A percentile compares a stretch with the other conserved stretches of the same genome.
Evolutionary conservation across 1,140 invertebrate genomes (phyloP).

Genomic region (Holotrichia oblita): DNA sequence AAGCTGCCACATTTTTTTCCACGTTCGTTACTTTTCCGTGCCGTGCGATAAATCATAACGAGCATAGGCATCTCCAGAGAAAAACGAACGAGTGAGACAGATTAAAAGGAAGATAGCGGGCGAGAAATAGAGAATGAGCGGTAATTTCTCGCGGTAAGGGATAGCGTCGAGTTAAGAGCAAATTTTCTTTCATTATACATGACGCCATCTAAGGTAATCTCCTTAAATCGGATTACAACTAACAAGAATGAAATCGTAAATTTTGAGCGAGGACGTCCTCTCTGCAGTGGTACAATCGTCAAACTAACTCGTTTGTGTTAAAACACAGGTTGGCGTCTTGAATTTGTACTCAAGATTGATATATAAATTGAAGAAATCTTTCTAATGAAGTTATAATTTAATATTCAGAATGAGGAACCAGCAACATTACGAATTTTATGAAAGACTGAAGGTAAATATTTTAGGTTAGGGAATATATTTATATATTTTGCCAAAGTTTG

Average conservation of each 20-base stretch:
- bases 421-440: too few species aligned
- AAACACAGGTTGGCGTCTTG: background rate
- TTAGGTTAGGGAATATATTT: too few species aligned
- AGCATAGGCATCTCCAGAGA: background rate
- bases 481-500: too few species aligned
- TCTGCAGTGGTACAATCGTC: background rate
- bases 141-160: constrained; percentile 22
- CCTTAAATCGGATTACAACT: constrained; percentile 33
- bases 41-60: constrained; percentile 1
- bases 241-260: constrained; percentile 28
- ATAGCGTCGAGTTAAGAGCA: constrained; percentile 10
- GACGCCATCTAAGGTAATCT: constrained; percentile 16
- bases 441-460: too few species aligned
- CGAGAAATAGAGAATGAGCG: background rate
- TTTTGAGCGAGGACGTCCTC: background rate
- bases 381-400: too few species aligned
- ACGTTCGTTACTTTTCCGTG: constrained; percentile 21
- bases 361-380: too few species aligned
- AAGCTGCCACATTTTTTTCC: constrained; percentile 33
- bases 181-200: constrained; percentile 36
- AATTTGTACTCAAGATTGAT: too few species aligned
- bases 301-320: background rate
- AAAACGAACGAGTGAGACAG: background rate
- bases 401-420: too few species aligned
- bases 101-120: background rate